These are phyloP conservation scores for Morpho achilles DNA, from an alignment of 2,888 invertebrate genomes.

Conservation along the genomic window DNA sequence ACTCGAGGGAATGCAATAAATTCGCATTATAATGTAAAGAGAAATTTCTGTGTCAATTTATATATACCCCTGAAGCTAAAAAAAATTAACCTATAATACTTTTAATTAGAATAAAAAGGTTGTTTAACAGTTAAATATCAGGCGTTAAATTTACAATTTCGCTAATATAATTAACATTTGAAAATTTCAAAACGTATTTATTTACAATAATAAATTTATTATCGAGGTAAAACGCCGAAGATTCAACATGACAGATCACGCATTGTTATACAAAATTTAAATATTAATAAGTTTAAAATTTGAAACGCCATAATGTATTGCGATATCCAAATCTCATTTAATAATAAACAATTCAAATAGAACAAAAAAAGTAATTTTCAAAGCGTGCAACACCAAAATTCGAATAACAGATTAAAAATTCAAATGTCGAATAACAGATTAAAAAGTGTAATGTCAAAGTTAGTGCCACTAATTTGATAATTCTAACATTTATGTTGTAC, in stretches of 20 bases:
- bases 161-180: slow-evolving; percentile 17
- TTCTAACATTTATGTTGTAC: slow-evolving; percentile 61
- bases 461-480: slow-evolving; percentile 14
- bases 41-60: background rate
- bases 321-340: too few species aligned
- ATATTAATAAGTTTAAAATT: too few species aligned
- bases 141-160: slow-evolving; percentile 10
- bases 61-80: slow-evolving; percentile 13
- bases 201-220: slow-evolving; percentile 17
- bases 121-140: slow-evolving; percentile 4
- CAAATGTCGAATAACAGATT: slow-evolving; percentile 26
- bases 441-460: slow-evolving; percentile 21
- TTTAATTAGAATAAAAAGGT: slow-evolving; percentile 15
- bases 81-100: slow-evolving; percentile 27
- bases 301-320: too few species aligned
- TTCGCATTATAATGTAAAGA: background rate
- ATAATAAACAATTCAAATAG: too few species aligned
- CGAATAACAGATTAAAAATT: slow-evolving; percentile 17
- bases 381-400: slow-evolving; percentile 23
- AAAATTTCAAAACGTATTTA: slow-evolving; percentile 20
- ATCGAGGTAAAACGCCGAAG: slow-evolving; percentile 16
- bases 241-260: slow-evolving; percentile 18
- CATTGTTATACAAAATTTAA: background rate
- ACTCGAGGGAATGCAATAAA: too few species aligned
- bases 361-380: slow-evolving; percentile 8